Evolutionary conservation across 2,888 invertebrate species (phyloP), one percentile per base, ranked within the genome.

Genomic region (Sialis lutaria): DNA sequence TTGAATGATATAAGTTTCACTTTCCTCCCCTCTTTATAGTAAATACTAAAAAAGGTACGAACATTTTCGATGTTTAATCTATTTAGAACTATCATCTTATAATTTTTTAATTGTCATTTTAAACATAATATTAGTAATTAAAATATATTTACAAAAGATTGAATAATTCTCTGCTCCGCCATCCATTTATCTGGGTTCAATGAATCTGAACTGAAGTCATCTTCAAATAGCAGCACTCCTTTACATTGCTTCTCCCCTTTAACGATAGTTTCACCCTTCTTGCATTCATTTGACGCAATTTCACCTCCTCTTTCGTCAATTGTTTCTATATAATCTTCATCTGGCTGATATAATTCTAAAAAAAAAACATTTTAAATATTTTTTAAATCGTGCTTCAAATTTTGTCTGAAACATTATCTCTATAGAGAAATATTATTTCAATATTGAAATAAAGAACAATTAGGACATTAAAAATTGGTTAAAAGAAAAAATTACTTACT

Each of bases 191-290:
- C 65, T 1, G 67, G 64, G 48, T 71, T 67, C 1, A 67, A 60
- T 7, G 66, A 55, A 0, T 55, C 56, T 5, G 55, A 54, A 46
- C 70, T 66, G 54, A 81, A 81, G 44, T 73, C 67, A 30, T 80
- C 79, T 49, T 74, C 66, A 50, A 83, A 82, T 33, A 85, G 63
- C 33, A 79, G 57, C 52, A 74, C 69, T 0, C 74, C 75, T 22
- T 66, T 63, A 55, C 79, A 79, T 3, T 55, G 48, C 12, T 35
- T 47, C 45, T 50, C 22, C 5, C 48, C 49, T 8, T 54, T 55
- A 1, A 54, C 44, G 10, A 49, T 54, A 8, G 59, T 58, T n/a
- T 44, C 37, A 4, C 52, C 53, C 3, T 46, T 44, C 37, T 51
- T 40, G 13, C 45, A 45, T 10, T 6, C 13, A 5, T 6, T 13